Conservation (phyloP, 1,140 invertebrate species). For the Danaus plexippus region DNA sequence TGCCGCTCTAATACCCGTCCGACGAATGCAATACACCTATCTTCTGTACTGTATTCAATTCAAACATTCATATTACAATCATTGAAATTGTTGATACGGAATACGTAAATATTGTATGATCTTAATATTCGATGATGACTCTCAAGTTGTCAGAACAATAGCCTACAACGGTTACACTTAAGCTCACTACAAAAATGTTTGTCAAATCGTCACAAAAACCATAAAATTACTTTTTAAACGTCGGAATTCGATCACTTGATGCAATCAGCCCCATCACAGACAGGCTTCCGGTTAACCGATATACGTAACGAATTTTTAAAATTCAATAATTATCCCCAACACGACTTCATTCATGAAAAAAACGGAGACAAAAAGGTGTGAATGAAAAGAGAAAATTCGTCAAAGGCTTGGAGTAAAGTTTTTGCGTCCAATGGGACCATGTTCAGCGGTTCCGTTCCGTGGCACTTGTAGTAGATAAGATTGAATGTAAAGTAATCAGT, state of each 20-base stretch:
- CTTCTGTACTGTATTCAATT: constrained; percentile 46
- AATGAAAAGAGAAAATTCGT: constrained; percentile 65
- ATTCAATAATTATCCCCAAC: constrained; percentile 71
- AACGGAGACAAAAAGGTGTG: constrained; percentile 59
- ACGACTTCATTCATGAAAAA: constrained; percentile 71
- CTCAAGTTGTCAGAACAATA: constrained; percentile 10
- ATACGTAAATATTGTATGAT: not conserved
- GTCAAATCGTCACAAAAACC: constrained; percentile 44
- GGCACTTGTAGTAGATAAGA: constrained; percentile 57
- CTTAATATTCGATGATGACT: constrained; percentile 8
- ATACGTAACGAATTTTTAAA: constrained; percentile 69
- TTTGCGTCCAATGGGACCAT: constrained; percentile 32
- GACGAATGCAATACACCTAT: constrained; percentile 34
- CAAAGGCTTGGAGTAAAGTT: constrained; percentile 29
- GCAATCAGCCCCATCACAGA: constrained; percentile 51
- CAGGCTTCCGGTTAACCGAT: constrained; percentile 68
- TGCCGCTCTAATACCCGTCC: constrained; percentile 54
- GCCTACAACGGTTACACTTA: constrained; percentile 5
- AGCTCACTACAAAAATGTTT: no score
- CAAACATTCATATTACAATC: constrained; percentile 41
- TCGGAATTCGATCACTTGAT: constrained; percentile 58
- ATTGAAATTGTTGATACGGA: constrained; percentile 16
- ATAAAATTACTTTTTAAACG: constrained; percentile 67
- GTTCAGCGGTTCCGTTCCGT: constrained; percentile 24
- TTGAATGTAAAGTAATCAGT: constrained; percentile 62